phyloP scores from a whole-genome alignment of 1,140 invertebrate species.

The Philotrypesis tridentata region DNA sequence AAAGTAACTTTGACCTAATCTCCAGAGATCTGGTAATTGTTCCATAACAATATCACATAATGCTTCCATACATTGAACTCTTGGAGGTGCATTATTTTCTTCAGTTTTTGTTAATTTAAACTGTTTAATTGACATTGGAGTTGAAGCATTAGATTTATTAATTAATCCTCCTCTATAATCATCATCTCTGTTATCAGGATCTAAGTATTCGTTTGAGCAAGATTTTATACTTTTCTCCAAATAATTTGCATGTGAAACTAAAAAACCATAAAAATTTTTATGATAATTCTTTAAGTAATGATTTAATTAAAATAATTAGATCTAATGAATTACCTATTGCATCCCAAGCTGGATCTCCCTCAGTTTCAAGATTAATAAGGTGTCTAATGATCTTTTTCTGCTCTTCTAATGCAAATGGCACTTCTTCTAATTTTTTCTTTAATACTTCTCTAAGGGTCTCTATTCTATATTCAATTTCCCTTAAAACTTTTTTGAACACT shows the following conservation, averaged over 20 bases:
- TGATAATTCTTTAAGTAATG: background rate
- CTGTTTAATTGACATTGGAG: constrained; percentile 56
- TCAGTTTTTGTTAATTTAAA: constrained; percentile 61
- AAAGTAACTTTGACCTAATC: constrained; percentile 92
- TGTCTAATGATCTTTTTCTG: constrained; percentile 94
- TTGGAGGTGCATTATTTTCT: constrained; percentile 69
- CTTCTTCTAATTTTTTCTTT: constrained; percentile 87
- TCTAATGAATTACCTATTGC: constrained; percentile 77
- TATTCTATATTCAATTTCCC: constrained; percentile 93
- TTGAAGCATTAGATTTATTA: constrained; percentile 56
- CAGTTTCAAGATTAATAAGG: constrained; percentile 80
- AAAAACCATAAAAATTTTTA: constrained; percentile 53
- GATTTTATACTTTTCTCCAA: constrained; percentile 67
- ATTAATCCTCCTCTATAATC: constrained; percentile 49
- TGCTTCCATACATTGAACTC: constrained; percentile 84
- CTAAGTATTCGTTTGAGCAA: constrained; percentile 63
- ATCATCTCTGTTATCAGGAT: constrained; percentile 60
- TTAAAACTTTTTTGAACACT: constrained; percentile 89
- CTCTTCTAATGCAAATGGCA: constrained; percentile 92
- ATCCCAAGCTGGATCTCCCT: constrained; percentile 94
- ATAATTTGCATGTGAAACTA: constrained; percentile 68
- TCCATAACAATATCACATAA: constrained; percentile 81
- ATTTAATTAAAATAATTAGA: background rate
- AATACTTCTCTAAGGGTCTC: constrained; percentile 86
- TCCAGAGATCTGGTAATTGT: constrained; percentile 90